Conservation (phyloP, 1,140 invertebrate species). For the Pissodes strobi region DNA sequence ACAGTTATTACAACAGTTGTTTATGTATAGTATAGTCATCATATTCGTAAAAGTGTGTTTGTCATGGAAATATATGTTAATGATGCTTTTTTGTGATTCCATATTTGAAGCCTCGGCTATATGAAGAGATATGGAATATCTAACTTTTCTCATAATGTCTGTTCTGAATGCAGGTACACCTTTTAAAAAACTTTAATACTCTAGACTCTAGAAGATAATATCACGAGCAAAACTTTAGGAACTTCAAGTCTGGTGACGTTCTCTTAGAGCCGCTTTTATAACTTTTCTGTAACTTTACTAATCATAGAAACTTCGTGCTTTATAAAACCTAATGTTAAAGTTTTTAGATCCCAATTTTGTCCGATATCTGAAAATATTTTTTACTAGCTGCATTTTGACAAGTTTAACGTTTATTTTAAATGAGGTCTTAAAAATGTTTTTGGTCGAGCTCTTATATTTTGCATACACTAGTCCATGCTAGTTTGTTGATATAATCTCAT, state of each 20-base stretch:
- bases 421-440: too few relatives aligned
- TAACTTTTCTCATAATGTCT: slow-evolving; percentile 9
- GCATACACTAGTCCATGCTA: too few relatives aligned
- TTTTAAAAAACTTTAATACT: slow-evolving; percentile 14
- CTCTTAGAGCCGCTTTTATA: neutral
- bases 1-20: too few relatives aligned
- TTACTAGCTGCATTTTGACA: too few relatives aligned
- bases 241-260: slow-evolving; percentile 1
- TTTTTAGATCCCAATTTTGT: neutral
- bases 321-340: slow-evolving; percentile 6
- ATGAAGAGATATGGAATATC: slow-evolving; percentile 9
- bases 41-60: too few relatives aligned
- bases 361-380: too few relatives aligned
- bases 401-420: too few relatives aligned
- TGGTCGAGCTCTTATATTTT: too few relatives aligned
- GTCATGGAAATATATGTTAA: too few relatives aligned
- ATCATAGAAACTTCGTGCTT: slow-evolving; percentile 8
- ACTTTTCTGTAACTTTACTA: slow-evolving; percentile 14
- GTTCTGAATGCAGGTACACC: slow-evolving; percentile 3
- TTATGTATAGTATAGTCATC: too few relatives aligned
- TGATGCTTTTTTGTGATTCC: neutral
- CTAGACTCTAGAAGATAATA: neutral
- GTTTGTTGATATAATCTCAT: too few relatives aligned
- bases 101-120: neutral
- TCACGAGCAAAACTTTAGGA: neutral